Conservation (phyloP, 2,888 invertebrate genomes). For the Acleris holmiana region DNA sequence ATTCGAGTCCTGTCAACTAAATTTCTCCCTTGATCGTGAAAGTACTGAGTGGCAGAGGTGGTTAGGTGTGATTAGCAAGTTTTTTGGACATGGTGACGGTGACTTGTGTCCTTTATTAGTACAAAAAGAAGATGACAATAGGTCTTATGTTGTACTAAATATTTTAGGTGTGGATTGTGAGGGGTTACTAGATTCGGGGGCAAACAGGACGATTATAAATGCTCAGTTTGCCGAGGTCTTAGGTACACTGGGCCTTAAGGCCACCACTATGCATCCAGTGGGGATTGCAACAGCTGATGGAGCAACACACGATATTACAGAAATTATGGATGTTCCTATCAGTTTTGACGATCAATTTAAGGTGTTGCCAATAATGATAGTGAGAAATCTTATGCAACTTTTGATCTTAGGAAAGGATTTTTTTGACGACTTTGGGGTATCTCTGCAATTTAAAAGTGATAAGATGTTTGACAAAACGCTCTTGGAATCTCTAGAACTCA, state of each 20-base stretch:
- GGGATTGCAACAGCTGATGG: constrained; percentile 32
- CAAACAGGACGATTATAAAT: constrained; percentile 23
- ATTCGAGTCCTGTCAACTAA: constrained; percentile 22
- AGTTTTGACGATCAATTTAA: constrained; percentile 23
- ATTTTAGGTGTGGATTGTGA: constrained; percentile 11
- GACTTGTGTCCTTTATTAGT: constrained; percentile 13
- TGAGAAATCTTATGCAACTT: constrained; percentile 22
- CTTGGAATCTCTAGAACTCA: too few relatives aligned
- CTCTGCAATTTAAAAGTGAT: constrained; percentile 12
- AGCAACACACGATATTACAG: constrained; percentile 12
- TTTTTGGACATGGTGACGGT: not conserved
- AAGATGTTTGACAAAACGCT: too few relatives aligned
- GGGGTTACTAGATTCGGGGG: constrained; percentile 33
- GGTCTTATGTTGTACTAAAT: constrained; percentile 14
- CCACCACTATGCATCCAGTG: constrained; percentile 2
- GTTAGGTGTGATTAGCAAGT: not conserved
- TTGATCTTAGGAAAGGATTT: constrained; percentile 33
- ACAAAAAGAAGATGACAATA: constrained; percentile 27
- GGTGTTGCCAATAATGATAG: constrained; percentile 14
- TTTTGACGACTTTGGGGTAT: constrained; percentile 27
- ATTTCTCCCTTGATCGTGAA: not conserved
- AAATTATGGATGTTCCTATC: constrained; percentile 13
- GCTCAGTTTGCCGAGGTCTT: constrained; percentile 15
- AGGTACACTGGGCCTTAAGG: constrained; percentile 11
- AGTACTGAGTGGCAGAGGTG: constrained; percentile 34